Evolutionary conservation across 2,888 invertebrate genomes (phyloP).

Genomic region (Caenorhabditis doughertyi): DNA sequence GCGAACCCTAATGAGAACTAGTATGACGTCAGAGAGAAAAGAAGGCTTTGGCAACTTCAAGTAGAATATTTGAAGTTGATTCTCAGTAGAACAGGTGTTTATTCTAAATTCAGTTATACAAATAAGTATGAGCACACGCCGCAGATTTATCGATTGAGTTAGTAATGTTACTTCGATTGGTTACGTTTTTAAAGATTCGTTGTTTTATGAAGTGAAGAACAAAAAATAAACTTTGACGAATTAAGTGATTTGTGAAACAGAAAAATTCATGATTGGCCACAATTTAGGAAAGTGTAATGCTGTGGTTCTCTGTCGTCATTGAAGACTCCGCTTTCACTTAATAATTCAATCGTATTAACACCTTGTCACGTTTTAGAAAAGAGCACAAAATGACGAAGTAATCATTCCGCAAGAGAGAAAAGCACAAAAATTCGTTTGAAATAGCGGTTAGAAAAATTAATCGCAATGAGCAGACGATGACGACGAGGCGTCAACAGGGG

Average conservation of each 20-base stretch:
- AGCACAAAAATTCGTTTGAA: not conserved
- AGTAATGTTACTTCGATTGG: no score
- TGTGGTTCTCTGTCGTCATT: not conserved
- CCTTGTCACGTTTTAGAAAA: constrained; percentile 18
- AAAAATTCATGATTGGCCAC: not conserved
- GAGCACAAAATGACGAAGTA: constrained; percentile 32
- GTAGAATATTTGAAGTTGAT: no score
- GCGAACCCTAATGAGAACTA: no score
- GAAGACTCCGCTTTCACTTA: constrained; percentile 3
- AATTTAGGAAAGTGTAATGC: not conserved
- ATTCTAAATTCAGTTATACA: no score
- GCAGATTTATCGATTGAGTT: no score
- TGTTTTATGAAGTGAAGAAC: no score
- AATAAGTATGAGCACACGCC: no score
- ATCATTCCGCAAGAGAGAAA: not conserved
- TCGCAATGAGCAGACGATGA: not conserved
- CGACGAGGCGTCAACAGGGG: not conserved
- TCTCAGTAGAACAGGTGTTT: no score
- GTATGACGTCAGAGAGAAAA: no score
- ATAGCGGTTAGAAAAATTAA: constrained; percentile 4
- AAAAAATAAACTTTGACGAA: no score
- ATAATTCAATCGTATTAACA: constrained; percentile 18
- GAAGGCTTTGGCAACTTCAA: no score
- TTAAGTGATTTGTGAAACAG: not conserved
- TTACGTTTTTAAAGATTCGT: no score